These are phyloP conservation scores for Phania funesta DNA, from an alignment of 2,888 invertebrate genomes.

Conservation along the genomic window DNA sequence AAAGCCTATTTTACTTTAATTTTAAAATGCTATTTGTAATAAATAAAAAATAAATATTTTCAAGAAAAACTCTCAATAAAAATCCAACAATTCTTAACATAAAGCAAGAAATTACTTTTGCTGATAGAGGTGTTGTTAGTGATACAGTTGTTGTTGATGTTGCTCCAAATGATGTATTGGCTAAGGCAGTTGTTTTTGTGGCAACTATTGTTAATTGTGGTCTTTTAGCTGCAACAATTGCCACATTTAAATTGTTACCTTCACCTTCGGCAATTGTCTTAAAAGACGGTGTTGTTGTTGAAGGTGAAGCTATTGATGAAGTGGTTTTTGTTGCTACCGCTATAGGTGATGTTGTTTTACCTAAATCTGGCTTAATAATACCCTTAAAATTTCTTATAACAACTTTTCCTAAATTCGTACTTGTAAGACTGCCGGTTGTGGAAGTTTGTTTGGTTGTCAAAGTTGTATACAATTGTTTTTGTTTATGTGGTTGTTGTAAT, in stretches of 20 bases:
- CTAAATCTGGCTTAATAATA: constrained; percentile 34
- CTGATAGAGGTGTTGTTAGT: constrained; percentile 25
- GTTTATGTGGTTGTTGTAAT: constrained; percentile 36
- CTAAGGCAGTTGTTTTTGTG: constrained; percentile 39
- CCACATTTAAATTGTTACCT: constrained; percentile 51
- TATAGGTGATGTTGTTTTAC: constrained; percentile 11
- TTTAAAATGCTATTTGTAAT: too few species aligned
- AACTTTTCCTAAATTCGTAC: constrained; percentile 49
- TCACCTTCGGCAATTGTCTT: neutral
- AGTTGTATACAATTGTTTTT: constrained; percentile 55
- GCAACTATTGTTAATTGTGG: constrained; percentile 60
- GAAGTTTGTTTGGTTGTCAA: constrained; percentile 57
- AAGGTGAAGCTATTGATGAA: constrained; percentile 8
- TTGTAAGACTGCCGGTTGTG: constrained; percentile 23
- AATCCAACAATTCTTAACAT: neutral
- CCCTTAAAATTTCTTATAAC: constrained; percentile 54
- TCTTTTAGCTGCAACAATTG: constrained; percentile 62
- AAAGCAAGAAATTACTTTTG: constrained; percentile 47
- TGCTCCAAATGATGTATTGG: constrained; percentile 11
- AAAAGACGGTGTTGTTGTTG: neutral
- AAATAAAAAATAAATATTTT: too few species aligned
- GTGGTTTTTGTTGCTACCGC: constrained; percentile 1
- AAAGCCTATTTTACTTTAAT: too few species aligned
- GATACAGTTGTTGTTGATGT: constrained; percentile 15
- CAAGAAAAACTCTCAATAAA: neutral